Conservation (phyloP, 2,113 vertebrate species). For the Rafetus swinhoei region DNA sequence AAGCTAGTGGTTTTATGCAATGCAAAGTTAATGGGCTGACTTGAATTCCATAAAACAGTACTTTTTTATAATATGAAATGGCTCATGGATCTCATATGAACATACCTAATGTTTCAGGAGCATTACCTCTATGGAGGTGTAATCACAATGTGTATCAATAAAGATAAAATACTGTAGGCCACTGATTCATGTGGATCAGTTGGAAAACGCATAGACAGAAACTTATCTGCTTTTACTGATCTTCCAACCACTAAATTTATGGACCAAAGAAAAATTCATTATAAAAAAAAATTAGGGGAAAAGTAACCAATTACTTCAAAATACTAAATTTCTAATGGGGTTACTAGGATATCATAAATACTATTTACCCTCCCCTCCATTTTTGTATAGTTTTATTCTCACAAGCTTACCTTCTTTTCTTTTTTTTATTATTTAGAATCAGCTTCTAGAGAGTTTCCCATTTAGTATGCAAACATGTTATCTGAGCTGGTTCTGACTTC, state of each 20-base stretch:
- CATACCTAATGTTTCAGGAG: slow-evolving; percentile 72
- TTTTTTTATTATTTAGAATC: neutral
- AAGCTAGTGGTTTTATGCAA: slow-evolving; percentile 70
- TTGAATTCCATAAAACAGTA: slow-evolving; percentile 72
- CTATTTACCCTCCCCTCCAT: neutral
- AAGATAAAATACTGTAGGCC: slow-evolving; percentile 67
- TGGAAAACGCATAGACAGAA: slow-evolving; percentile 17
- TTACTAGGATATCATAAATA: neutral
- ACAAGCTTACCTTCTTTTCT: neutral
- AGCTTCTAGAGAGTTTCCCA: rapidly evolving
- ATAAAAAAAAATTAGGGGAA: neutral
- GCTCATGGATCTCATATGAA: slow-evolving; percentile 71
- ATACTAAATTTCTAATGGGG: neutral
- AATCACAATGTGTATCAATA: slow-evolving; percentile 76
- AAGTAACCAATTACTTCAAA: neutral
- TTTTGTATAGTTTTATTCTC: neutral
- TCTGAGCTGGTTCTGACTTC: neutral
- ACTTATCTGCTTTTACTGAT: neutral
- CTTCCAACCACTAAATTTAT: slow-evolving; percentile 4
- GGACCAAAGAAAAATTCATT: neutral
- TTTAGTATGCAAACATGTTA: neutral
- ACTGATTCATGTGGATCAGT: neutral
- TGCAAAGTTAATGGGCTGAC: slow-evolving; percentile 67
- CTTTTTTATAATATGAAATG: slow-evolving; percentile 68
- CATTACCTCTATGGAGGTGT: slow-evolving; percentile 71